phyloP scores from a whole-genome alignment of 2,797 vertebrate species.

The Hoplostethus mediterraneus region DNA sequence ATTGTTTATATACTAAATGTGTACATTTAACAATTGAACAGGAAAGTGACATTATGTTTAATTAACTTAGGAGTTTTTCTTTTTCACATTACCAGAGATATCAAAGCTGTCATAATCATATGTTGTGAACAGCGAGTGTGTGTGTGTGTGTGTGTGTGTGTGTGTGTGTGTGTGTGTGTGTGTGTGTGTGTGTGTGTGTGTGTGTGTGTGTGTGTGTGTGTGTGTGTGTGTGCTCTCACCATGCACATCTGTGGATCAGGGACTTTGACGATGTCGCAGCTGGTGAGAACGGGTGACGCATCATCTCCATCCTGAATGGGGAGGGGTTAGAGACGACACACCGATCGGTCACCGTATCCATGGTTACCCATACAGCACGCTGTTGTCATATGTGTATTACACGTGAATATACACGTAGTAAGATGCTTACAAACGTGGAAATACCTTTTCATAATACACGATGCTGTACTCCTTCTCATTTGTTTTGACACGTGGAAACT shows the following conservation, averaged over 20 bases:
- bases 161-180: neutral
- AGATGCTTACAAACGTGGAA: neutral
- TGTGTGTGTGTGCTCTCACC: conserved; percentile 82
- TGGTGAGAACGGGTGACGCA: conserved; percentile 88
- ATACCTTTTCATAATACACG: conserved; percentile 98
- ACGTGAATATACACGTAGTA: neutral
- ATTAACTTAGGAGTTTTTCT: no score
- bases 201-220: neutral
- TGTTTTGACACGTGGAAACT: conserved; percentile 95
- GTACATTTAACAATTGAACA: no score
- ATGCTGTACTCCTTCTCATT: conserved; percentile 96
- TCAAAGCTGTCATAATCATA: neutral
- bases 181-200: neutral
- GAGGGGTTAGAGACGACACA: neutral
- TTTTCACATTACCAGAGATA: neutral
- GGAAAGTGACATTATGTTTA: no score
- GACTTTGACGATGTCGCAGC: conserved; percentile 96
- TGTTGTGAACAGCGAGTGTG: neutral
- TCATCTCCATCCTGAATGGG: conserved; percentile 93
- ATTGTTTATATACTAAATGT: no score
- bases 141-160: neutral
- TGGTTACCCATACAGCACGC: neutral
- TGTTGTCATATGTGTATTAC: neutral
- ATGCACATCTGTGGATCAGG: conserved; percentile 98
- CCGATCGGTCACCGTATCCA: neutral